These are phyloP conservation scores for Clepsis dumicolana DNA, from an alignment of 2,888 invertebrate genomes.

Conservation along the genomic window DNA sequence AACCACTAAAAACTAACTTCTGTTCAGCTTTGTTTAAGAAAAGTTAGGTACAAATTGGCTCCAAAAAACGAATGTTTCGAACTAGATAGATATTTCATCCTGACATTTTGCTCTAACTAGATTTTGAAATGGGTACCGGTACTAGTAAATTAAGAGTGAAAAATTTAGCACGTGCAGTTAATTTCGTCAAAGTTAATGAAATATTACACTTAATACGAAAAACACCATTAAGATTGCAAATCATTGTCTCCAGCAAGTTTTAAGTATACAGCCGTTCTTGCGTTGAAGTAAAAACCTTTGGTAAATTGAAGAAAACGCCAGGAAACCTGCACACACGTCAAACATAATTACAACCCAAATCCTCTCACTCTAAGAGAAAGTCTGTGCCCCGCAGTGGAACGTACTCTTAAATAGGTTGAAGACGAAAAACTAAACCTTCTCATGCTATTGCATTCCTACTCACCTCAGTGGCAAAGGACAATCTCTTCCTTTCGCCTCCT, in stretches of 20 bases:
- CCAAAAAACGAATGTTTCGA: too few species aligned
- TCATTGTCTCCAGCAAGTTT: background rate
- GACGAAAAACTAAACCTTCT: too few species aligned
- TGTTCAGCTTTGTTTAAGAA: too few species aligned
- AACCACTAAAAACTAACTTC: too few species aligned
- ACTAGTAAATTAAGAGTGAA: background rate
- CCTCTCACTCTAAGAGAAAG: background rate
- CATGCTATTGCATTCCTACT: slow-evolving; percentile 20
- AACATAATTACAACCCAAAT: too few species aligned
- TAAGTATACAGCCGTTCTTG: too few species aligned
- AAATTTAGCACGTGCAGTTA: background rate
- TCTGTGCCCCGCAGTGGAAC: too few species aligned
- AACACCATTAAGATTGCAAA: background rate
- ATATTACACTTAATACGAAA: too few species aligned
- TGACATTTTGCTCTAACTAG: background rate
- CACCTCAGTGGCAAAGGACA: slow-evolving; percentile 97
- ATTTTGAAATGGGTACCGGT: background rate
- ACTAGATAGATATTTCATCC: background rate
- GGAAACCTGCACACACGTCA: too few species aligned
- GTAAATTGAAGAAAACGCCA: background rate
- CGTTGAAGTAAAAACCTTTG: too few species aligned
- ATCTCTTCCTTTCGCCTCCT: slow-evolving; percentile 96
- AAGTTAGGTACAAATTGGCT: too few species aligned
- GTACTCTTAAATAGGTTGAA: too few species aligned
- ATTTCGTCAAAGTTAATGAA: background rate